Evolutionary conservation across 2,113 vertebrate species (phyloP), one percentile per base, ranked within the genome.

Genomic region (Oncorhynchus clarkii): DNA sequence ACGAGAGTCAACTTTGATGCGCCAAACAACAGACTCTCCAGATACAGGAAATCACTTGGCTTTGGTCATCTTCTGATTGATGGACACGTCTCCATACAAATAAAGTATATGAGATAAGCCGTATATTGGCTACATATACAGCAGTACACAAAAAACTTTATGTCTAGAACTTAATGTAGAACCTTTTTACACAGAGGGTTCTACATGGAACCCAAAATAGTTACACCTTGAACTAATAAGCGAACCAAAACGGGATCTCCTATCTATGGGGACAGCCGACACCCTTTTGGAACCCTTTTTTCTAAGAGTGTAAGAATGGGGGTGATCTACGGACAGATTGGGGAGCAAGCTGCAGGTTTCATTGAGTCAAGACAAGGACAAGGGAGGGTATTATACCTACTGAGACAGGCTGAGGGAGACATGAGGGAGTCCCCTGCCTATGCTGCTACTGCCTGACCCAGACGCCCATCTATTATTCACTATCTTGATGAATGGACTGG

Each of bases 401-500:
- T 22, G 65, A 2, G 11, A 22, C 2, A 65, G 72, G 73, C 70
- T 26, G 70, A 83, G 77, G 75, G 78, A 62, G 78, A 82, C 78
- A 68, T 74, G 83, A 84, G 77, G 2, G 68, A 81, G 67, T 70
- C 12, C 77, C 71, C 45, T 13, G 72, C 71, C 83, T 59, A 86
- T 87, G 9, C 49, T 29, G 86, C 91, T 51, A 51, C 49, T 14
- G 4, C 11, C 49, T 16, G 16, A 4, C 14, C 49, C 14, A 54
- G 16, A 54, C 12, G 80, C 89, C 88, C 82, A 87, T 92, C 89
- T 91, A 91, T 92, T 89, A 89, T 39, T 39, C 80, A 78, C 77
- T 79, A 88, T 86, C 76, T 80, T 24, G 49, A 4, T 24, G 13
- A 16, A 45, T 64, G 9, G 45, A 73, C 57, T 14, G 80, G 79